phyloP scores from a whole-genome alignment of 2,113 vertebrate genomes.

The Leucopternis melanops region DNA sequence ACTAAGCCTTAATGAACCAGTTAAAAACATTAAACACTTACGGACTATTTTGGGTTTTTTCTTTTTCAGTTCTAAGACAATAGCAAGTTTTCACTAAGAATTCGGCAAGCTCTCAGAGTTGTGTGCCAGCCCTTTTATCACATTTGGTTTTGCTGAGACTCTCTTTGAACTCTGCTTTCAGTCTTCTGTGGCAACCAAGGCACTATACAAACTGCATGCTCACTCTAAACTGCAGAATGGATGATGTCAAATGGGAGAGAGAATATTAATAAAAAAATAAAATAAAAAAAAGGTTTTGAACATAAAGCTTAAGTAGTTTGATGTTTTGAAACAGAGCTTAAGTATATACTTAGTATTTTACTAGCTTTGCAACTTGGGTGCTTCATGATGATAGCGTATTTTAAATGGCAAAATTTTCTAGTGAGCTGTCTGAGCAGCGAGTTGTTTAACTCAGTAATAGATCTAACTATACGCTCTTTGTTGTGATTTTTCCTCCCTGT shows the following conservation, averaged over 20 bases:
- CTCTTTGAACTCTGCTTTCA: neutral
- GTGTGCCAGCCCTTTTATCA: neutral
- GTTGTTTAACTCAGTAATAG: neutral
- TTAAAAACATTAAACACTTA: neutral
- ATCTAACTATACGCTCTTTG: neutral
- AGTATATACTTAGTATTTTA: neutral
- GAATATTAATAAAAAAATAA: neutral
- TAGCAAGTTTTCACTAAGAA: neutral
- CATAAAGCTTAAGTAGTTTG: neutral
- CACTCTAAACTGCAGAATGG: neutral
- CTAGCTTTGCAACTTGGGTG: neutral
- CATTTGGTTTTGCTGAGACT: neutral
- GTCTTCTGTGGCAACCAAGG: neutral
- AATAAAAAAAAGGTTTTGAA: neutral
- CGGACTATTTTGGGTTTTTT: fast-evolving
- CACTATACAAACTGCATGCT: neutral
- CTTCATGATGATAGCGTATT: neutral
- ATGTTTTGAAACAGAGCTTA: neutral
- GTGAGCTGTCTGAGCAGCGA: neutral
- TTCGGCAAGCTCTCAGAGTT: neutral
- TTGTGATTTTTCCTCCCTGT: neutral
- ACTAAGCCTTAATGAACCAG: neutral
- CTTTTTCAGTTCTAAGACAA: neutral
- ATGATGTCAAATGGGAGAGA: neutral
- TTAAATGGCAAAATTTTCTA: conserved; percentile 26